Evolutionary conservation across 1,140 invertebrate species (phyloP), one percentile per base, ranked within the genome.

Genomic region (Solenopsis fugax): DNA sequence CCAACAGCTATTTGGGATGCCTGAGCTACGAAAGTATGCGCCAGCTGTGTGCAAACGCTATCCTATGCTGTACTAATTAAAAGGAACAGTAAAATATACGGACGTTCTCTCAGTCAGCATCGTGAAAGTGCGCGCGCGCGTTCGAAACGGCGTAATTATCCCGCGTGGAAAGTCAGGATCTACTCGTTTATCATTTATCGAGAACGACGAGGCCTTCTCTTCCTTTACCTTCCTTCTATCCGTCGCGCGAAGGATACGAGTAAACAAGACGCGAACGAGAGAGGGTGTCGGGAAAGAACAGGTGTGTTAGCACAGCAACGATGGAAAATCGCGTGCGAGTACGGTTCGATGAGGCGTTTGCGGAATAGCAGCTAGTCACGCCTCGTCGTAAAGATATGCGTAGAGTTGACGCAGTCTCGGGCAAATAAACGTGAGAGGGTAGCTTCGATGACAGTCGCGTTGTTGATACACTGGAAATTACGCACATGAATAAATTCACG

Each of bases 351-450:
- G n/a, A 60, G 54, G 69, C 85, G 65, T 52, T 85, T 72, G 69
- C 13, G 45, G 62, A 71, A 87, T 86, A 64, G 88, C 87, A 91
- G 45, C 71, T 45, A 85, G 86, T 88, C 88, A 92, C 87, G 90
- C 78, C 81, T 91, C 56, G 87, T 13, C 62, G 77, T 50, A 65
- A 89, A 84, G 58, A 87, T 69, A 65, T 34, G 29, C 58, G 58
- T 76, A 86, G 65, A 78, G 64, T 37, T 90, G 86, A 90, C 89
- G 75, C 86, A 85, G 34, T 64, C 69, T 29, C 18, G 58, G 65
- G 75, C 89, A 87, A 91, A 85, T 88, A 90, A 91, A 88, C 87
- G 54, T 45, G 50, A 86, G 64, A 81, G 75, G 71, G 24, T 72
- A 13, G 29, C 10, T 56, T 9, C n/a, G 65, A 73, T 4, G 60